Percentiles rank a stretch among this genome's conserved stretches.
Conservation (phyloP, 23 tunicate genomes). For the Halocynthia aurantium region DNA sequence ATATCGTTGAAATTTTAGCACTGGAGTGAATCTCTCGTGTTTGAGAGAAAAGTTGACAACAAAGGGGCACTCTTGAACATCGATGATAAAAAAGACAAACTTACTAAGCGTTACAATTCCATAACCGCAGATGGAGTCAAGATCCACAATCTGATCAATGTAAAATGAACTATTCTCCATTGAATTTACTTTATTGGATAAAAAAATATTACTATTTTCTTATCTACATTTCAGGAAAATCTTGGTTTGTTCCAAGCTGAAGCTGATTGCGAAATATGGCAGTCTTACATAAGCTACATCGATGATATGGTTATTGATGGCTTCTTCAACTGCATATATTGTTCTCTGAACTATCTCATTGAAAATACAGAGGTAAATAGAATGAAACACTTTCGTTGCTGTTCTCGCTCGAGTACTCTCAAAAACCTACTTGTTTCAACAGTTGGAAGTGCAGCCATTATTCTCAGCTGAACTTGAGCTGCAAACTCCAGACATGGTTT, state of each 20-base stretch:
- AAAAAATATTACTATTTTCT: background rate
- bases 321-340: constrained; percentile 78
- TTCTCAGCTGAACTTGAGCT: constrained; percentile 85
- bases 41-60: constrained; percentile 76
- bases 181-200: background rate
- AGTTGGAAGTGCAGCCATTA: constrained; percentile 69
- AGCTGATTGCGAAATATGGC: constrained; percentile 65
- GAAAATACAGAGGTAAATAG: constrained; percentile 78
- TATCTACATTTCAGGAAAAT: constrained; percentile 62
- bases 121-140: constrained; percentile 74
- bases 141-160: constrained; percentile 68
- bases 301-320: constrained; percentile 96
- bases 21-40: constrained; percentile 82
- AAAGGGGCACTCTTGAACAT: constrained; percentile 57
- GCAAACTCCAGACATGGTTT: constrained; percentile 89
- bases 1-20: constrained; percentile 32
- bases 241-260: constrained; percentile 48
- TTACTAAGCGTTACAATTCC: constrained; percentile 58
- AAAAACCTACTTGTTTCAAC: background rate
- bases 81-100: constrained; percentile 80
- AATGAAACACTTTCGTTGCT: background rate
- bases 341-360: constrained; percentile 75
- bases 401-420: too few species aligned
- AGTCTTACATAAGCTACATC: constrained; percentile 72
- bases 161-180: background rate